These are phyloP conservation scores for Leptopilina syphax DNA, from an alignment of 2,888 invertebrate genomes.

Conservation along the genomic window DNA sequence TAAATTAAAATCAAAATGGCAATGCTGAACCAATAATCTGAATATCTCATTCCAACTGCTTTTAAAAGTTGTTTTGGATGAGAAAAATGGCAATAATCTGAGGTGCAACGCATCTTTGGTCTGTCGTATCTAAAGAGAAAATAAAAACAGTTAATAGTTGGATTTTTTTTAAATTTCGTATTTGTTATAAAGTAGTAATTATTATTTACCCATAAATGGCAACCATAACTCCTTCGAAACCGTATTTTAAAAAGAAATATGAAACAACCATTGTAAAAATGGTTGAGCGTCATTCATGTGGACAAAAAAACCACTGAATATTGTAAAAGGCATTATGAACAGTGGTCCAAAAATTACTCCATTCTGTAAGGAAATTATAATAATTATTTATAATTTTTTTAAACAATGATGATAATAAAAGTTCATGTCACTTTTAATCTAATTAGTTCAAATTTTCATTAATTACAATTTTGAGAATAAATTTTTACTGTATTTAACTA, in stretches of 20 bases:
- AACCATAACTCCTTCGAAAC: slow-evolving; percentile 89
- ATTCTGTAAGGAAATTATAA: slow-evolving; percentile 80
- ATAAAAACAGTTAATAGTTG: no score
- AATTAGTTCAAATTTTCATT: no score
- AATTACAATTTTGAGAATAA: no score
- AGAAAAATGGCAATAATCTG: slow-evolving; percentile 86
- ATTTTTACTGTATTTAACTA: no score
- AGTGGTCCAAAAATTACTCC: slow-evolving; percentile 94
- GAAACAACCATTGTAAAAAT: slow-evolving; percentile 90
- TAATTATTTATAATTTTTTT: not conserved
- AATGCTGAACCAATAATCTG: slow-evolving; percentile 83
- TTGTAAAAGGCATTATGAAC: slow-evolving; percentile 89
- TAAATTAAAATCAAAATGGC: slow-evolving; percentile 83
- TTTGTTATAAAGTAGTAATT: not conserved
- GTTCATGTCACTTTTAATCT: no score
- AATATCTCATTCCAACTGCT: slow-evolving; percentile 84
- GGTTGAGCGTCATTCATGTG: slow-evolving; percentile 88
- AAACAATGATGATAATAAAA: no score
- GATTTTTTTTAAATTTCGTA: no score
- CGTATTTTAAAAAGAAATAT: slow-evolving; percentile 92
- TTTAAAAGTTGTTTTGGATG: slow-evolving; percentile 86
- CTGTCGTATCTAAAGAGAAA: slow-evolving; percentile 77
- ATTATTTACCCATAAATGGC: slow-evolving; percentile 83
- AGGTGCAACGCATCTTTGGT: slow-evolving; percentile 85
- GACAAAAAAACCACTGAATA: slow-evolving; percentile 96